Percentiles rank a stretch among this genome's conserved stretches.
phyloP scores from a whole-genome alignment of 2,797 vertebrate genomes.

The Phoebastria nigripes region DNA sequence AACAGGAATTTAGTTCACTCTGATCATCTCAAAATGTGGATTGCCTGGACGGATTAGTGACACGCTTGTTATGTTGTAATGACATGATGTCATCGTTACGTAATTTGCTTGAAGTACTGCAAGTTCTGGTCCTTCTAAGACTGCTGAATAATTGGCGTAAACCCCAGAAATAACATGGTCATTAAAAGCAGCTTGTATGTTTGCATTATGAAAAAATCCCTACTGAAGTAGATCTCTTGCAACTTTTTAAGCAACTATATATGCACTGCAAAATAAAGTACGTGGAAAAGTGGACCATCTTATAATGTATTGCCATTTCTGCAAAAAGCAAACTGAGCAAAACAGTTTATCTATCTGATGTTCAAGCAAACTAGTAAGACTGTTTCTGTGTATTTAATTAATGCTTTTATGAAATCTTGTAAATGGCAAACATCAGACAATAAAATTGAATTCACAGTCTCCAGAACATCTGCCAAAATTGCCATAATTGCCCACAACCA shows the following conservation, averaged over 20 bases:
- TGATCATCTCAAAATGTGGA: not conserved
- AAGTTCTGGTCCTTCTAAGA: not conserved
- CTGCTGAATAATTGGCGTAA: not conserved
- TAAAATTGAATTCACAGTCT: not conserved
- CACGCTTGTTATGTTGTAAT: not conserved
- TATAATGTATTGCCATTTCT: not conserved
- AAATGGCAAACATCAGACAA: not conserved
- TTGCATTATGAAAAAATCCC: not conserved
- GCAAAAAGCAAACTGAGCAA: not conserved
- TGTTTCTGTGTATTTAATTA: not conserved
- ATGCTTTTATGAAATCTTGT: not conserved
- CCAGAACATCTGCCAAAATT: not conserved
- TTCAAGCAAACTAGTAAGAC: not conserved
- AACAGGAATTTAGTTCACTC: not conserved
- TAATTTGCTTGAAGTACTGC: not conserved
- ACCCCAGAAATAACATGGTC: not conserved
- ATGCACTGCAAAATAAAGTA: not conserved
- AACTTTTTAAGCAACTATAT: not conserved
- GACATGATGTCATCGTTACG: not conserved
- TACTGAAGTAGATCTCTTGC: not conserved
- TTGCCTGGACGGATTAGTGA: not conserved
- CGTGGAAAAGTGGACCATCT: not conserved
- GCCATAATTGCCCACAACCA: not conserved
- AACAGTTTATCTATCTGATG: not conserved
- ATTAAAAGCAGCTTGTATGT: not conserved